Percentiles rank a stretch among this genome's conserved stretches.
Conservation (phyloP, 2,888 invertebrate genomes). For the Coelopa pilipes region DNA sequence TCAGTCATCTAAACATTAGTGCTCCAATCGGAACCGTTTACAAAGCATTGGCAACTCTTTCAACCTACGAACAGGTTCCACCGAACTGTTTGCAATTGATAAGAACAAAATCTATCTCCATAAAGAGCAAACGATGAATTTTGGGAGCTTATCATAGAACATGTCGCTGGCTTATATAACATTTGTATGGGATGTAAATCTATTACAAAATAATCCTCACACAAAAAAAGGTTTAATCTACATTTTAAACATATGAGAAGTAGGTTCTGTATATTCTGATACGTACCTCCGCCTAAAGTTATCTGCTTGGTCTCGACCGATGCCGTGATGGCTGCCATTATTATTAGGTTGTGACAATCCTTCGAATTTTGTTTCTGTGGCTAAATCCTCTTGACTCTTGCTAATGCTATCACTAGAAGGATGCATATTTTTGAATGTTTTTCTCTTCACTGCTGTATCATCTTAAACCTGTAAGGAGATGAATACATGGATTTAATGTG, state of each 20-base stretch:
- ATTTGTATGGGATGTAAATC: too few relatives aligned
- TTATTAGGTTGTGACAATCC: constrained; percentile 53
- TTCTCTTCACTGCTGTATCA: background rate
- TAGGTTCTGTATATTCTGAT: background rate
- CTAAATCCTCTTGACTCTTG: constrained; percentile 65
- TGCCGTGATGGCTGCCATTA: constrained; percentile 59
- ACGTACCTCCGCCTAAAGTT: constrained; percentile 61
- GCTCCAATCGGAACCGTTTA: background rate
- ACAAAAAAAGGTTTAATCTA: too few relatives aligned
- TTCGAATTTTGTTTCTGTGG: constrained; percentile 52
- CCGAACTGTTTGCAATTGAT: background rate
- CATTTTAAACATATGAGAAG: too few relatives aligned
- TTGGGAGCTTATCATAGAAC: too few relatives aligned
- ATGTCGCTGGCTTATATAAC: too few relatives aligned
- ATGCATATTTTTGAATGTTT: constrained; percentile 54
- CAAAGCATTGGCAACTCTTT: background rate
- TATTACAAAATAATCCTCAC: too few relatives aligned
- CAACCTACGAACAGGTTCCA: too few relatives aligned
- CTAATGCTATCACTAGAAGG: constrained; percentile 62
- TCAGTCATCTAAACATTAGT: too few relatives aligned
- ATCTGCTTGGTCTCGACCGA: constrained; percentile 61
- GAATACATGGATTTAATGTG: background rate
- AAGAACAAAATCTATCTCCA: background rate
- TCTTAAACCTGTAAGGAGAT: too few relatives aligned
- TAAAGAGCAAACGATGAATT: background rate